Base-by-base conservation (phyloP, 2,888 invertebrate species). In the Drosophila mayaguana region DNA sequence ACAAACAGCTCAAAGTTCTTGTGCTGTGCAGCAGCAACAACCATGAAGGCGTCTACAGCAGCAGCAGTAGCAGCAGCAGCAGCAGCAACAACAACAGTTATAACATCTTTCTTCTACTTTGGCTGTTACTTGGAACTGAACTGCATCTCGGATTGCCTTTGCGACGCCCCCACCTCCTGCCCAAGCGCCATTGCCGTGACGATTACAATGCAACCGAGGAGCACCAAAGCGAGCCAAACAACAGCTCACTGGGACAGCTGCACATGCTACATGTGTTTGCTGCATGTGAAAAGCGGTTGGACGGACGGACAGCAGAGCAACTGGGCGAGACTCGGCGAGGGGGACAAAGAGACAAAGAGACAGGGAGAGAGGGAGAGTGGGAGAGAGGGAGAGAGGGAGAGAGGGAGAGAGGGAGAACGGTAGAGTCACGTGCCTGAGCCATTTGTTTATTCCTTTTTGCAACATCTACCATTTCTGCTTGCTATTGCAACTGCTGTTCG, bases 1-100 rank as follows among this genome's bases (percentile, higher is more conserved):
- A 67, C 80, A 84, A 86, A 88, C 90, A 90, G 86, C 87, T 88
- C 83, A 78, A 88, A 88, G 88, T 80, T 88, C 63, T 72, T 80
- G 60, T 75, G 73, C 65, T 75, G 67, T 67, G 20, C 51, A 36
- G 22, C 63, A 40, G 25, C 60, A 56, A 51, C 65, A 56, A 32
- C 66, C 55, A 59, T 45, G 45, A 45, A n/a, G 45, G 45, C 57
- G 34, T n/a, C 63, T 63, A 40, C 56, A 63, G 18, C 14, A 67
- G 28, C 63, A 55, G 14, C 60, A 67, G 22, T 60, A 55, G 16
- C 59, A 68, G 9, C 20, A n/a, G 7, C 46, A 54, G 20, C 61
- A 66, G 40, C 64, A 51, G 18, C 56, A 64, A 11, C 34, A 51
- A 32, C 63, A 68, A 22, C 60, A 20, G 57, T 40, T 64, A 50